Base-by-base conservation (phyloP, 2,797 vertebrate species). In the Muscicapa striata region DNA sequence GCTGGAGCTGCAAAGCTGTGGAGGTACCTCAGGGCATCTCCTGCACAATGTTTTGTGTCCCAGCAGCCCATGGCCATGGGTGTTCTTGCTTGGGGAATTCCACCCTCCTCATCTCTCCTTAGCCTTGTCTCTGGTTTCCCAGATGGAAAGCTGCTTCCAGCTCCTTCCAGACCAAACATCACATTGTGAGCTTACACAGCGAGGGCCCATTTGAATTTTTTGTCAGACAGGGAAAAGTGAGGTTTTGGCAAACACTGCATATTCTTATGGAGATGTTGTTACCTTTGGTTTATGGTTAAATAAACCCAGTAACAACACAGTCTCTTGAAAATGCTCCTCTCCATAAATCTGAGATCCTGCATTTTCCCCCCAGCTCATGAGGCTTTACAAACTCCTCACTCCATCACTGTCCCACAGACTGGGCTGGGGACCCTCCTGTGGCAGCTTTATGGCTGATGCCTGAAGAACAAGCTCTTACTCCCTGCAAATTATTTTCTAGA, bases 401-500 rank as follows among this genome's bases (percentile, higher is more conserved):
- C 43, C 81, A 94, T 93, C 94, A 82, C 64, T 64, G 78, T 94
- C 94, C 83, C 46, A 6, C 34, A 67, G 58, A 45, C 17, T 34
- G 64, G 6, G 8, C 68, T 78, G 72, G 68, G 91, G 84, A 80
- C 83, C 91, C 79, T 95, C 84, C 46, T 0, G 10, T 94, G 92
- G 22, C 91, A 84, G 84, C 62, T 97, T 95, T 92, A 95, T 84
- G 84, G 79, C 66, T 86, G 63, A 63, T 57, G 38, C 43, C 62
- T 69, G 73, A 85, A 82, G 89, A 96, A 94, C 2, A 11, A 96
- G 52, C 67, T 48, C 73, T 48, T 90, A 62, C 78, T 95, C 84
- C 76, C 79, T 81, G 91, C 74, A 91, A 84, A 57, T 96, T 90
- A 87, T 79, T 58, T 90, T 84, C 78, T 85, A 64, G 92, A 93